Evolutionary conservation across 2,797 vertebrate species (phyloP), one percentile per base, ranked within the genome.

Genomic region (Peromyscus melanophrys): DNA sequence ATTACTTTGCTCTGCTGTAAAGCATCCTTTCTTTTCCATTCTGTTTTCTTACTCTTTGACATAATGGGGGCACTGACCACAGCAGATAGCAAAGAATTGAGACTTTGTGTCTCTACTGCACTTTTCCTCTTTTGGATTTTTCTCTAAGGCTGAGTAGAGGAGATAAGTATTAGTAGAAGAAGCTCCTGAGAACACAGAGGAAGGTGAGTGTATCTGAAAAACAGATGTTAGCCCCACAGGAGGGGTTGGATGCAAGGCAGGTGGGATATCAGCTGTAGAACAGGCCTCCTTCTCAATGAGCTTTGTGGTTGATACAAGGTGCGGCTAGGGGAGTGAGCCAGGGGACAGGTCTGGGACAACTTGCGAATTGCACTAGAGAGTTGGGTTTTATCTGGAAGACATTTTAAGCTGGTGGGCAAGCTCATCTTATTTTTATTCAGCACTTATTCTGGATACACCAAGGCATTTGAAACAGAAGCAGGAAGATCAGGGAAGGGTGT

Each of bases 41-140:
- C 46, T 81, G 63, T 78, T 92, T 95, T 63, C 59, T 52, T 59
- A 52, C 2, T 52, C 43, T 25, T 65, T 81, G n/a, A 71, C 40
- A 78, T 71, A 73, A 73, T 6, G 61, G n/a, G 29, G 4, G 0
- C 29, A 11, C n/a, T 65, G 16, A n/a, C 6, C 23, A 31, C 10
- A 29, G 37, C 67, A 23, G 25, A 12, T 0, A 75, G 91, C 93
- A 93, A 71, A 96, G 94, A 89, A 14, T 9, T 34, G 92, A 57
- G 4, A 17, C 12, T 90, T 27, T 57, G 17, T 83, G 11, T 96
- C 80, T 93, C 46, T 29, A 46, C 29, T 59, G 21, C 7, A 17
- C 21, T 61, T 90, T 46, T 31, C 57, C 13, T 61, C 57, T 87
- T 69, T 19, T 92, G 52, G 23, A n/a, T 76, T 96, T 96, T 96